Evolutionary conservation across 1,140 invertebrate genomes (phyloP).

Genomic region (Tribolium madens): DNA sequence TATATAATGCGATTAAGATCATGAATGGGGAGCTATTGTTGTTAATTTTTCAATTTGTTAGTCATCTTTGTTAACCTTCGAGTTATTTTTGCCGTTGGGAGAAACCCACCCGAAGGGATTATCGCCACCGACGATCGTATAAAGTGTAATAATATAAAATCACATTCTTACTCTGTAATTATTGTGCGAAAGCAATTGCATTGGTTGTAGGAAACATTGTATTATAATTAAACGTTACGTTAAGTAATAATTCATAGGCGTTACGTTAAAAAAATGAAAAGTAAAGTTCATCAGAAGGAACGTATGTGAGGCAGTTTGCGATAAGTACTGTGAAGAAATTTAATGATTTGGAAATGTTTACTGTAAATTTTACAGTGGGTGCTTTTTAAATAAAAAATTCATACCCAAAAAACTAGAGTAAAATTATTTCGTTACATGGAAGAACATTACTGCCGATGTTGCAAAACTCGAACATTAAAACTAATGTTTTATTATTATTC

Average conservation of each 20-base stretch:
- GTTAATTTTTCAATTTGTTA: constrained; percentile 9
- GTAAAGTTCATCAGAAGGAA: constrained; percentile 17
- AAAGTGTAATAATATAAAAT: constrained; percentile 1
- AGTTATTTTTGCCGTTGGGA: not conserved
- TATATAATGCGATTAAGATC: constrained; percentile 18
- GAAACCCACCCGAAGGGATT: constrained; percentile 19
- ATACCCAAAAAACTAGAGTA: constrained; percentile 22
- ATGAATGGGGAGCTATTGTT: constrained; percentile 3
- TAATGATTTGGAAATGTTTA: constrained; percentile 34
- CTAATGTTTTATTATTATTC: constrained; percentile 20
- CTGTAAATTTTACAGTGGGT: constrained; percentile 14
- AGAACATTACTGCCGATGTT: not conserved
- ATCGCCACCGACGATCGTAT: constrained; percentile 11
- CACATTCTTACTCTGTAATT: constrained; percentile 8
- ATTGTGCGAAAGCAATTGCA: constrained; percentile 38
- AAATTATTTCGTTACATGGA: constrained; percentile 14
- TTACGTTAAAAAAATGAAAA: constrained; percentile 34
- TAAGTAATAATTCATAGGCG: constrained; percentile 32
- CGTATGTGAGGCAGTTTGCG: constrained; percentile 15
- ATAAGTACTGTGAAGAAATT: constrained; percentile 15
- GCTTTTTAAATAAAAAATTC: constrained; percentile 20
- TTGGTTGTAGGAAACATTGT: constrained; percentile 18
- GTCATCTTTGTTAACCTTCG: not conserved
- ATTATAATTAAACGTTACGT: constrained; percentile 28
- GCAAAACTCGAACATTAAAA: not conserved